Base-by-base conservation (phyloP, 2,113 vertebrate genomes). In the Crotalus tigris region DNA sequence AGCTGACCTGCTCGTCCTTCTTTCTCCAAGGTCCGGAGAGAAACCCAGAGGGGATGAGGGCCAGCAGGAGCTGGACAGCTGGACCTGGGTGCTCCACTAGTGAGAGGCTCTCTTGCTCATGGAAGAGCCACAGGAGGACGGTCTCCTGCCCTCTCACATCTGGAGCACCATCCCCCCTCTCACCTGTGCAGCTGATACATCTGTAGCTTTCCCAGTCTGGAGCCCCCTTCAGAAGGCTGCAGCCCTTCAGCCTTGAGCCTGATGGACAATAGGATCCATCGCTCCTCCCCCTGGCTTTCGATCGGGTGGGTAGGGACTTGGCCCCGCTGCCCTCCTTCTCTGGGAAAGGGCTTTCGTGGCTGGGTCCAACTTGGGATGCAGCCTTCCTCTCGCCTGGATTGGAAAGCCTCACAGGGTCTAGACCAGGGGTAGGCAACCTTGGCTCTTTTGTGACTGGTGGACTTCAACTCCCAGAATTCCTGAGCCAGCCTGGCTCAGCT, bases 101-200 rank as follows among this genome's bases (percentile, higher is more conserved):
- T 3, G 17, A 33, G 5, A 0, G n/a, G 15, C 15, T 8, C 3
- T n/a, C 5, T 0, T 2, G 2, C 69, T 15, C 6, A 15, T 81
- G 69, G 33, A 17, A 81, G 69, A 3, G 4, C 33, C 69, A 51
- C 69, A 33, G 69, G 5, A 6, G 1, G 13, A 17, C 2, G n/a
- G n/a, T 1, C n/a, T 39, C 69, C 33, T 17, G 1, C 33, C 6
- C 17, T 19, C 15, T 39, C 69, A 8, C 33, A 0, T 6, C n/a
- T 81, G 15, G 15, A 8, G n/a, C n/a, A 19, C 15, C 33, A 2
- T 9, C 19, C 33, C 3, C 69, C 0, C n/a, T 39, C n/a, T 81
- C 69, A 19, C 69, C 33, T 19, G 6, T 3, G 1, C 17, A 81
- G 17, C 33, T 19, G 69, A 39, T 19, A 39, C 33, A 9, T 7